Percentiles rank a stretch among this genome's conserved stretches.
These are phyloP conservation scores for Oxyruncus cristatus DNA, from an alignment of 2,113 vertebrate genomes.

Conservation along the genomic window DNA sequence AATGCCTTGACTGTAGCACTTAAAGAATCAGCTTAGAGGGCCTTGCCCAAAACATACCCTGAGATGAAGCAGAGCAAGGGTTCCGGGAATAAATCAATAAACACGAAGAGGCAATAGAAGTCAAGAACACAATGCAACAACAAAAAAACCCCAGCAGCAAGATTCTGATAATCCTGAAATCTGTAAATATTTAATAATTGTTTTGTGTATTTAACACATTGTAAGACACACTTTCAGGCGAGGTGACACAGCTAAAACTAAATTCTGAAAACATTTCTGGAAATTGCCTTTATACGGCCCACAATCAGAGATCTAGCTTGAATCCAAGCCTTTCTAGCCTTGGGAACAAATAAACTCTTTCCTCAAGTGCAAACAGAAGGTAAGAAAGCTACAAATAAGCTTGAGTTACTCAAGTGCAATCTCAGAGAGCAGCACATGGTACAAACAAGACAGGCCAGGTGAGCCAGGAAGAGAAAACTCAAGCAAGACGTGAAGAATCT, in stretches of 20 bases:
- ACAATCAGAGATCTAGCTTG: background rate
- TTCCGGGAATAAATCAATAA: background rate
- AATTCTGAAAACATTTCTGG: background rate
- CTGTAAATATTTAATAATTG: background rate
- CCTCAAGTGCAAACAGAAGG: background rate
- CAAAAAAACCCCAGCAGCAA: background rate
- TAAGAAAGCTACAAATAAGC: background rate
- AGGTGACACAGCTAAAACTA: background rate
- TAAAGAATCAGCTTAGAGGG: background rate
- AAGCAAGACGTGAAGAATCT: background rate
- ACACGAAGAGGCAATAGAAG: accelerated
- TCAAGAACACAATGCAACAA: background rate
- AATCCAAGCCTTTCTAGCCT: background rate
- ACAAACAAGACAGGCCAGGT: background rate
- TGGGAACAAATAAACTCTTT: background rate
- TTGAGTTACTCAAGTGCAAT: background rate
- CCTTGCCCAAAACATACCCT: background rate
- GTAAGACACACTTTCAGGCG: background rate
- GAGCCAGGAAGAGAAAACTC: background rate
- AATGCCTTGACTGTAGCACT: background rate
- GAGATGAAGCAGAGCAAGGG: background rate
- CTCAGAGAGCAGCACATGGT: background rate
- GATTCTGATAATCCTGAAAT: background rate
- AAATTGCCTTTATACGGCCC: background rate
- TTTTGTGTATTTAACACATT: background rate